These are phyloP conservation scores for Oostethus manadensis DNA, from an alignment of 2,113 vertebrate genomes.

Conservation along the genomic window DNA sequence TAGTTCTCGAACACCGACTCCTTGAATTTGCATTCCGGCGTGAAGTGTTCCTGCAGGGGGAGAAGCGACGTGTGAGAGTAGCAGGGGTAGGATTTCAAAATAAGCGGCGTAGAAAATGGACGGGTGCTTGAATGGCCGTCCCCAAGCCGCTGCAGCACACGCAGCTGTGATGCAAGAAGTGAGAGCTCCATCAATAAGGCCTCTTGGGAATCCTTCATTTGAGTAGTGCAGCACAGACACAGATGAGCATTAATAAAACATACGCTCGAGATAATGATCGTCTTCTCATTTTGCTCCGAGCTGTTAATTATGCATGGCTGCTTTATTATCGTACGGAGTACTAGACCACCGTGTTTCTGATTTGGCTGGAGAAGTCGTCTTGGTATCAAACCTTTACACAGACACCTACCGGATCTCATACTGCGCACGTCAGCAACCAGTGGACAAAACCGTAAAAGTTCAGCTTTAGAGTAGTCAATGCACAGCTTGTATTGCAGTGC, in stretches of 20 bases:
- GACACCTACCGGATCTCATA: no score
- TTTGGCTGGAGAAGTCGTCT: conserved; percentile 3
- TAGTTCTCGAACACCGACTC: conserved; percentile 99
- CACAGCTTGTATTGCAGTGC: no score
- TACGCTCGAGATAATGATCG: conserved; percentile 32
- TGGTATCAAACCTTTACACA: neutral
- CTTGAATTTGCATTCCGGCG: conserved; percentile 98
- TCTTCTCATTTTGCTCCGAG: conserved; percentile 35
- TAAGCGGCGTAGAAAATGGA: neutral
- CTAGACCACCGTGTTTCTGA: conserved; percentile 16
- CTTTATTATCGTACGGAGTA: conserved; percentile 34
- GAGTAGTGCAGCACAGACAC: conserved; percentile 50
- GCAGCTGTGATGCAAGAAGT: conserved; percentile 25
- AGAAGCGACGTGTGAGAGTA: conserved; percentile 1
- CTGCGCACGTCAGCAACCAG: no score
- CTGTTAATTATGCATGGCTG: conserved; percentile 52
- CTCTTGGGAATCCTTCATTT: no score
- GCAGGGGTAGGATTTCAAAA: neutral
- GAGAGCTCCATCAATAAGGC: conserved; percentile 12
- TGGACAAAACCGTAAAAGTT: no score
- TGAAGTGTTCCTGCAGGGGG: conserved; percentile 90
- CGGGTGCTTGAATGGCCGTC: conserved; percentile 6
- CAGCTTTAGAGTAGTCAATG: no score
- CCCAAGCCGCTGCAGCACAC: conserved; percentile 19
- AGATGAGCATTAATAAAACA: conserved; percentile 56